Percentiles rank a stretch among this genome's conserved stretches.
Evolutionary conservation across 2,113 vertebrate species (phyloP).

Genomic region (Pitta sordida): DNA sequence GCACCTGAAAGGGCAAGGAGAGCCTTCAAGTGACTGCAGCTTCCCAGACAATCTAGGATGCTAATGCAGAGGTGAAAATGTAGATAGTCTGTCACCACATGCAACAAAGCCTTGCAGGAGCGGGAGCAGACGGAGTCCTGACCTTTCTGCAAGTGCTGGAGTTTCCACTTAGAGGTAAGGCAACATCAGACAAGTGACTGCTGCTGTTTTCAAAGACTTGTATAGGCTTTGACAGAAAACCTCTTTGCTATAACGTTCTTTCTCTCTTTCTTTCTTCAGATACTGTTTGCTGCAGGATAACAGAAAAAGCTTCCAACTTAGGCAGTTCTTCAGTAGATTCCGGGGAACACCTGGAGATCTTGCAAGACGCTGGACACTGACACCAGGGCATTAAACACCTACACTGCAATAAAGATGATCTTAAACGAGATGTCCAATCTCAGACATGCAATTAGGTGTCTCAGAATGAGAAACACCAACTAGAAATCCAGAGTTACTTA

Average conservation of each 20-base stretch:
- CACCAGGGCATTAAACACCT: neutral
- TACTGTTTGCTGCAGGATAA: neutral
- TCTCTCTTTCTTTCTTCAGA: neutral
- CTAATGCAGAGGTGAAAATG: neutral
- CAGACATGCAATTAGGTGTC: rapidly evolving
- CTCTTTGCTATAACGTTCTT: neutral
- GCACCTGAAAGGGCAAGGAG: neutral
- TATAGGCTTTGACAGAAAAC: neutral
- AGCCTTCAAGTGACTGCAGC: neutral
- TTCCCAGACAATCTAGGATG: neutral
- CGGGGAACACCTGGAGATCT: neutral
- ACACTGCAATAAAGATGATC: neutral
- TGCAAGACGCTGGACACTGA: neutral
- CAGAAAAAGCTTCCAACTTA: neutral
- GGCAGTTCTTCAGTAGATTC: neutral
- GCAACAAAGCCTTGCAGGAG: neutral
- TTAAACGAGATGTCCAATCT: neutral
- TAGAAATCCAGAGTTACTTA: neutral
- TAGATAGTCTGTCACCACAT: neutral
- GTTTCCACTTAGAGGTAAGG: neutral
- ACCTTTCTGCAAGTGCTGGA: neutral
- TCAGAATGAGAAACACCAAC: neutral
- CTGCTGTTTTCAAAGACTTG: neutral
- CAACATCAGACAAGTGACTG: neutral
- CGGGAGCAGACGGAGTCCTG: neutral